Base-by-base conservation (phyloP, 92 coral and sea anemone species). In the Umimayanthus chanpuru region DNA sequence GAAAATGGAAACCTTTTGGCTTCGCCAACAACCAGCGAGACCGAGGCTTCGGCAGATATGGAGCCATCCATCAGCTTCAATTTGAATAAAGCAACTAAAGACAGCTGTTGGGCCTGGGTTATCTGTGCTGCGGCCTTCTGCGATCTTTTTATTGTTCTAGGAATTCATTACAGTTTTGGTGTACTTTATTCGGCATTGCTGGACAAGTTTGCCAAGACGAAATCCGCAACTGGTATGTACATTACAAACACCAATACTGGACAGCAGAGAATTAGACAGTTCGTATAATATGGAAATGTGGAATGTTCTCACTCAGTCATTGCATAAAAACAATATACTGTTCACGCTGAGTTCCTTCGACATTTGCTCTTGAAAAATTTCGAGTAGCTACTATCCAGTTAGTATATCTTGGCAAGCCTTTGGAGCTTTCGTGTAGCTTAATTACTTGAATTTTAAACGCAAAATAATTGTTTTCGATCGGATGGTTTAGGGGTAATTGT, bases 81-180 rank as follows among this genome's bases (percentile, higher is more conserved):
- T 12, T 28, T 85, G 20, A 18, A 38, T 28, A 86, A 86, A 75
- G 65, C 77, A 40, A 76, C 44, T 38, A 97, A 91, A 87, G 99
- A 97, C 67, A 82, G 90, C 15, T 90, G 94, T 26, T 97, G 94
- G 94, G 97, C 98, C 16, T 97, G 99, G 99, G 86, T 97, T 4
- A 90, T 97, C 9, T 97, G 99, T 78, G 98, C 93, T 18, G 97
- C 99, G 0, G 96, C 99, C 1, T 97, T 97, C 79, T 95, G 95
- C 28, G 96, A 93, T 53, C 76, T 97, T 56, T 97, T 97, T 40
- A 90, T 97, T 4, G 98, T 96, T 4, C 92, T 97, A 7, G 99
- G 99, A 16, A 92, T 92, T 76, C 99, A 94, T 61, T 97, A 97
- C 20, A 90, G 97, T 38, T 94, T 96, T 77, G 99, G 99, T 8